Evolutionary conservation across 2,888 invertebrate species (phyloP), one percentile per base, ranked within the genome.

Genomic region (Xestia c-nigrum): DNA sequence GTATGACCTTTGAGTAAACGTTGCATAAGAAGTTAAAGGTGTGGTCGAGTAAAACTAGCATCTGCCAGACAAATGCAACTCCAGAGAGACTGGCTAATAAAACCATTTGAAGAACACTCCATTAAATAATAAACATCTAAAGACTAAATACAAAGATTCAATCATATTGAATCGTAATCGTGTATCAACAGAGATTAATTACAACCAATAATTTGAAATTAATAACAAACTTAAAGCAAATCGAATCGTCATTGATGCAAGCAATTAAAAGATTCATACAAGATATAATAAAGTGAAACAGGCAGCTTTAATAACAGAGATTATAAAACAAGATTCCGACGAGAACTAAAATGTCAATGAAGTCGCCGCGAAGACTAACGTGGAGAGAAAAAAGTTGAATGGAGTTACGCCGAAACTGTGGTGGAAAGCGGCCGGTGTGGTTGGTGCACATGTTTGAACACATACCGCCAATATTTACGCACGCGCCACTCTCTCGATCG

Each of bases 311-410:
- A 70, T 64, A 82, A 76, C 68, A 40, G 43, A 70, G 64, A 74
- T 81, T 68, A 80, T 72, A 67, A 76, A 85, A 81, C 74, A 86
- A 81, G 63, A 85, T 81, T 81, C 77, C 80, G 46, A 71, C 71
- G 72, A 80, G 72, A 66, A 80, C 70, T 76, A 82, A 83, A 85
- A 86, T 84, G 81, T 81, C 83, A 84, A 81, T 80, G 84, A 73
- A 85, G 82, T 85, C 74, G 78, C 59, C 81, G 80, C 81, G 74
- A 74, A 74, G 74, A 61, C 38, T 57, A 52, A 59, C 80, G 83
- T 84, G 76, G 79, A 73, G 74, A 85, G 74, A 81, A 84, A 91
- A 90, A 90, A 87, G 84, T 80, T 86, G 85, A 87, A 90, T 85
- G 89, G 75, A 84, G 80, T 86, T 84, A 83, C 78, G 85, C 86